Conservation (phyloP, 2,888 invertebrate genomes). For the Orchesella flavescens region DNA sequence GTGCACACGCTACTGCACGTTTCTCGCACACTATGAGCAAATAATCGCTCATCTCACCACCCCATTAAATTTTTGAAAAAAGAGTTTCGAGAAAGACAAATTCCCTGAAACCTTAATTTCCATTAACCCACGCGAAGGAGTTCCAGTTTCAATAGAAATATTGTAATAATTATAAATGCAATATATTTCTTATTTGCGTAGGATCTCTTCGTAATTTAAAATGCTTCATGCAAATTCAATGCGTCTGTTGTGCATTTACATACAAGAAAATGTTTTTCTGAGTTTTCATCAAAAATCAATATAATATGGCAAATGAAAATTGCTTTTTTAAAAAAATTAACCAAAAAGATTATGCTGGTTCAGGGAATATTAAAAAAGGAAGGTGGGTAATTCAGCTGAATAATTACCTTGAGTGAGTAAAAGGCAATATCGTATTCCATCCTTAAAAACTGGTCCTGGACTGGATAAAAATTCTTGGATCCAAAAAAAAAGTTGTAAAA, state of each 20-base stretch:
- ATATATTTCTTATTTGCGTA: neutral
- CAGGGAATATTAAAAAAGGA: neutral
- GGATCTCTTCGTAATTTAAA: neutral
- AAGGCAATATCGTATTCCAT: constrained; percentile 23
- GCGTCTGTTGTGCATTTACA: constrained; percentile 1
- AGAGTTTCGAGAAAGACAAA: no score
- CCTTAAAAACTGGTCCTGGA: constrained; percentile 42
- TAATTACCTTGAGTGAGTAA: constrained; percentile 1
- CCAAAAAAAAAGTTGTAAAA: no score
- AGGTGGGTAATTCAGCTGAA: constrained; percentile 14
- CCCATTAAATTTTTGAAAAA: no score
- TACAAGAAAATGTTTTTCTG: constrained; percentile 19
- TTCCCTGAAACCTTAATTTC: neutral
- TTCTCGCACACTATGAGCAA: no score
- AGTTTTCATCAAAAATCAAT: constrained; percentile 41
- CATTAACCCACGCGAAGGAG: constrained; percentile 18
- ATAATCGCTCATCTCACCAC: no score
- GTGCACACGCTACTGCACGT: no score
- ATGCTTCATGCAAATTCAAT: constrained; percentile 27
- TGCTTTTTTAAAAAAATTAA: neutral
- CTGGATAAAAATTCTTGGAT: constrained; percentile 4
- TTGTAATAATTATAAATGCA: neutral
- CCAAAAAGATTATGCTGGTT: neutral
- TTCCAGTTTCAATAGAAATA: constrained; percentile 32
- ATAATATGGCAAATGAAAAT: constrained; percentile 18